phyloP scores from a whole-genome alignment of 2,888 invertebrate species.

The Erebia palarica region DNA sequence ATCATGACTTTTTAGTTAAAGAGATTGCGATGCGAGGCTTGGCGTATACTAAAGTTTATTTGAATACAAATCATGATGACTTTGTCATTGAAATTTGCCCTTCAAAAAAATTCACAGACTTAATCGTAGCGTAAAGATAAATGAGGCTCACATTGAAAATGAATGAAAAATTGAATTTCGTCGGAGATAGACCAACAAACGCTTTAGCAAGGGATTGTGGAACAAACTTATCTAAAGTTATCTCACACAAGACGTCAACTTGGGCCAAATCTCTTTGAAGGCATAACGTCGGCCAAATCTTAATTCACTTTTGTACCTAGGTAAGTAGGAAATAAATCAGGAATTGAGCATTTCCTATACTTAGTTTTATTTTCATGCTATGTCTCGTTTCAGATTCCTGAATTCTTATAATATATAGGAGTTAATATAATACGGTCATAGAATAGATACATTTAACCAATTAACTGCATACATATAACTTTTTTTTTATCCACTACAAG shows the following conservation, averaged over 20 bases:
- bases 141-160: slow-evolving; percentile 37
- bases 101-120: slow-evolving; percentile 5
- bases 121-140: slow-evolving; percentile 22
- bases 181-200: slow-evolving; percentile 24
- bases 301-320: neutral
- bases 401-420: no score
- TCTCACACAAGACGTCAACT: slow-evolving; percentile 25
- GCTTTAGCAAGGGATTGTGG: slow-evolving; percentile 28
- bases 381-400: no score
- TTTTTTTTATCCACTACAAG: no score
- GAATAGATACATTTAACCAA: no score
- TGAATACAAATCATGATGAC: no score
- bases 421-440: no score
- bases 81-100: neutral
- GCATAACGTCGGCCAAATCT: slow-evolving; percentile 2
- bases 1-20: no score
- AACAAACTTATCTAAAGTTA: slow-evolving; percentile 27
- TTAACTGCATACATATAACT: no score
- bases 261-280: slow-evolving; percentile 23
- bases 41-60: no score
- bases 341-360: neutral
- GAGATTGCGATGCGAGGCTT: no score
- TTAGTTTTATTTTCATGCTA: neutral
- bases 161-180: slow-evolving; percentile 28
- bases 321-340: no score